These are phyloP conservation scores for Gila orcuttii DNA, from an alignment of 2,113 vertebrate species.

Conservation along the genomic window DNA sequence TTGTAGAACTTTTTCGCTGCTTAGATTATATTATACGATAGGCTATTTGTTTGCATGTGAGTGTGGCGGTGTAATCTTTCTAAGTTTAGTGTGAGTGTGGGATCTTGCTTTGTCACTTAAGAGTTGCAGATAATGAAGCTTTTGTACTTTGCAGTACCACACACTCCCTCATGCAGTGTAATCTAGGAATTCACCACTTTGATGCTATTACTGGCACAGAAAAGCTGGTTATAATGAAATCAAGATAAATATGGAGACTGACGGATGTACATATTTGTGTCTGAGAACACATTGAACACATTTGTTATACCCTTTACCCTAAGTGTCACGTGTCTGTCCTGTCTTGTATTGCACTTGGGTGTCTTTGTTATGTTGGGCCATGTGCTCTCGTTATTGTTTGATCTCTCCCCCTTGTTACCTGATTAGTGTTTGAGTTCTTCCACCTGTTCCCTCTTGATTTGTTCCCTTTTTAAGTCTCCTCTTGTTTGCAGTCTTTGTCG, in stretches of 20 bases:
- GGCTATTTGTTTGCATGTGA: not conserved
- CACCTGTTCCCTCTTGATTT: no score
- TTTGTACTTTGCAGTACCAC: constrained; percentile 46
- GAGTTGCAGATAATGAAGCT: constrained; percentile 25
- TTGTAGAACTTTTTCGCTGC: not conserved
- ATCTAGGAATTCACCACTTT: constrained; percentile 62
- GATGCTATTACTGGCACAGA: constrained; percentile 66
- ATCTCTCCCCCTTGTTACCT: no score
- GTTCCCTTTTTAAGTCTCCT: no score
- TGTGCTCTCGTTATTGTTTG: no score
- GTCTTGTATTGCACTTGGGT: no score
- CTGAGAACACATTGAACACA: not conserved
- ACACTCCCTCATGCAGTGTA: constrained; percentile 60
- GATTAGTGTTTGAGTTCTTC: no score
- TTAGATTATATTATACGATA: not conserved
- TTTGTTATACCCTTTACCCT: not conserved
- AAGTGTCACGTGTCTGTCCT: no score
- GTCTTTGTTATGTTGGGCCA: no score
- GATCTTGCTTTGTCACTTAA: not conserved
- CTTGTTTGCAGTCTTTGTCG: no score
- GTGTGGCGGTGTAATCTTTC: constrained; percentile 10
- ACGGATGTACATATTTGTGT: constrained; percentile 11
- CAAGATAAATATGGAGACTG: constrained; percentile 50
- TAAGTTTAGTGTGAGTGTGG: not conserved
- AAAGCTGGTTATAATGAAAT: constrained; percentile 61